Conservation (phyloP, 2,888 invertebrate genomes). For the Drosophila kanekoi region DNA sequence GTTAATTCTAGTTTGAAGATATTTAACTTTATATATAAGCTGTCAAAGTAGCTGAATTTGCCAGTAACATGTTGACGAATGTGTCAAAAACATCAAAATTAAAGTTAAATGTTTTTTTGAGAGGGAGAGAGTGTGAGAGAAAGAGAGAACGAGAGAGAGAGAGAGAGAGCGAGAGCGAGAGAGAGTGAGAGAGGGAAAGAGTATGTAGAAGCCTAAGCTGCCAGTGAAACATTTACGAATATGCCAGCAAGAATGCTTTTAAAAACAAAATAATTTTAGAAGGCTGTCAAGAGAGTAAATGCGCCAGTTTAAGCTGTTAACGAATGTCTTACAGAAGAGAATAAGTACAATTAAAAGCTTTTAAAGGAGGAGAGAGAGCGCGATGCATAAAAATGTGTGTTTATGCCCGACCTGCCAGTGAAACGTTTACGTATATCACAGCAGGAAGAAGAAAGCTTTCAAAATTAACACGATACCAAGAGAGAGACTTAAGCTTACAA, state of each 20-base stretch:
- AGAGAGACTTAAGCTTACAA: no score
- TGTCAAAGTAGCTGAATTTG: background rate
- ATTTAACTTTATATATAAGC: no score
- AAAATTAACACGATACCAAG: no score
- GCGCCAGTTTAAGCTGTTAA: no score
- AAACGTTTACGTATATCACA: background rate
- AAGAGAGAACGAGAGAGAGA: background rate
- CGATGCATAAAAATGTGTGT: no score
- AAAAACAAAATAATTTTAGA: background rate
- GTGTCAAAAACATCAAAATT: background rate
- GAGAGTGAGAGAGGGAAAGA: background rate
- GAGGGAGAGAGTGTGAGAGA: background rate
- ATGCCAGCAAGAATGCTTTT: no score
- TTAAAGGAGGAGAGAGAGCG: background rate
- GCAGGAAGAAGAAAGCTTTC: background rate
- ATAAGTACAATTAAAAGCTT: no score
- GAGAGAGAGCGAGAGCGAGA: background rate
- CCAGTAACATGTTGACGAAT: background rate
- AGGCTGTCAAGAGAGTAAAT: no score
- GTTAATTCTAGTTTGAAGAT: no score
- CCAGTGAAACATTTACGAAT: background rate
- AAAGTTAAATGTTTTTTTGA: no score
- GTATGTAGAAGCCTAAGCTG: background rate
- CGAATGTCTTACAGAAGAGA: no score
- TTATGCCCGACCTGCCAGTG: background rate